A percentile compares a stretch with the other conserved stretches of the same genome.
phyloP scores from a whole-genome alignment of 2,113 vertebrate genomes.

The Bufo gargarizans region DNA sequence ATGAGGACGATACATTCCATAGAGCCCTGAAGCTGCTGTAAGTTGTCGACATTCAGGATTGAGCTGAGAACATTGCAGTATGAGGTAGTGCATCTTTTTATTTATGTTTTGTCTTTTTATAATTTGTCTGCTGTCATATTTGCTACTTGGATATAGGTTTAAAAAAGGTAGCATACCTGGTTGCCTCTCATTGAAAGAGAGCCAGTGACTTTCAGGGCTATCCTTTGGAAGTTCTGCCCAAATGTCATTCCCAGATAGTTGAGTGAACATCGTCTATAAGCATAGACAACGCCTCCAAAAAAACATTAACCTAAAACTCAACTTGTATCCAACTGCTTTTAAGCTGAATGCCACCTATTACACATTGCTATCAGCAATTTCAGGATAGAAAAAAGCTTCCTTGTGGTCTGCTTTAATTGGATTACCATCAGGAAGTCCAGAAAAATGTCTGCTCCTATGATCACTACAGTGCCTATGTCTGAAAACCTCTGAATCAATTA shows the following conservation, averaged over 20 bases:
- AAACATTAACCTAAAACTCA: neutral
- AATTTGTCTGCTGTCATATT: too few relatives aligned
- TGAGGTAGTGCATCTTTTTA: neutral
- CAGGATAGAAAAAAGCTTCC: neutral
- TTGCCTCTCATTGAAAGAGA: too few relatives aligned
- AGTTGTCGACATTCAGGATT: neutral
- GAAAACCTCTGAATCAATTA: neutral
- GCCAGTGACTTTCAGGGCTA: too few relatives aligned
- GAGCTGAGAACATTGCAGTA: neutral
- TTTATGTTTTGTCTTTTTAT: too few relatives aligned
- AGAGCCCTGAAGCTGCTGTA: neutral
- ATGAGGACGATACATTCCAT: neutral
- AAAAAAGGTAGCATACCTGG: neutral
- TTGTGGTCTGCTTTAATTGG: neutral
- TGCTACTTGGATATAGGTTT: too few relatives aligned
- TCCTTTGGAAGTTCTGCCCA: too few relatives aligned
- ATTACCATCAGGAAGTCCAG: neutral
- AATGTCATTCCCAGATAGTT: too few relatives aligned
- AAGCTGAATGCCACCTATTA: neutral
- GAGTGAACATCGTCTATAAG: too few relatives aligned
- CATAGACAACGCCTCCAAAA: too few relatives aligned
- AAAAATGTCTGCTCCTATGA: neutral
- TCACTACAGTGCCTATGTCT: neutral
- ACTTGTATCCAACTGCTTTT: neutral
- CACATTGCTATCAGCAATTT: neutral